Evolutionary conservation across 2,113 vertebrate species (phyloP).

Genomic region (Columbina picui): DNA sequence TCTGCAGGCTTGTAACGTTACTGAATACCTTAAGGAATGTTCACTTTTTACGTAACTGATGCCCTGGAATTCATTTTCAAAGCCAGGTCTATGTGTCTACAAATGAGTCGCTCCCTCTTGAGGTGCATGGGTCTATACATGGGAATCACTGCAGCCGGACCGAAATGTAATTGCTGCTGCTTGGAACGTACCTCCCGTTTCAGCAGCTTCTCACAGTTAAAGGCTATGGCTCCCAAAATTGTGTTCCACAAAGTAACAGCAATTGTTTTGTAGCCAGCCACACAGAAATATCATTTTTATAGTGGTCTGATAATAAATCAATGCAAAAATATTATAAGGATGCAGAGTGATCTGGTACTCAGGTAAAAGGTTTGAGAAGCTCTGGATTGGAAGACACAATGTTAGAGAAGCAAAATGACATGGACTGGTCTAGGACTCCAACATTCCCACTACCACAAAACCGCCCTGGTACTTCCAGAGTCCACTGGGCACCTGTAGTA

Average conservation of each 20-base stretch:
- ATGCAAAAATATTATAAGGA: background rate
- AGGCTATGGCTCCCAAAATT: background rate
- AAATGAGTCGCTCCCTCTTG: background rate
- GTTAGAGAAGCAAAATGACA: background rate
- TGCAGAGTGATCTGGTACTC: background rate
- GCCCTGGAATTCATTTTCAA: constrained; percentile 20
- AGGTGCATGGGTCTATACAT: background rate
- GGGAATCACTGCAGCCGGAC: background rate
- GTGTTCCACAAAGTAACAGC: background rate
- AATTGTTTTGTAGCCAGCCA: background rate
- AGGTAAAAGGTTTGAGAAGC: background rate
- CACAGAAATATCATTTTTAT: background rate
- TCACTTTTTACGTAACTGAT: background rate
- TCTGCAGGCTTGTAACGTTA: constrained; percentile 11
- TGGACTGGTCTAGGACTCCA: background rate
- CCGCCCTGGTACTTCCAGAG: background rate
- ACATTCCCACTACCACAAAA: background rate
- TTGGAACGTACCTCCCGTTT: background rate
- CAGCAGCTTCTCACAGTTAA: background rate
- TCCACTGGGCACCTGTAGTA: background rate
- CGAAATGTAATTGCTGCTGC: background rate
- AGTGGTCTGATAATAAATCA: background rate
- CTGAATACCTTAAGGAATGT: background rate
- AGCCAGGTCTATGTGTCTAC: background rate
- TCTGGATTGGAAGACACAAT: background rate